Percentiles rank a stretch among this genome's conserved stretches.
Conservation (phyloP, 1,140 invertebrate genomes). For the Yoshiicerus persimilis region DNA sequence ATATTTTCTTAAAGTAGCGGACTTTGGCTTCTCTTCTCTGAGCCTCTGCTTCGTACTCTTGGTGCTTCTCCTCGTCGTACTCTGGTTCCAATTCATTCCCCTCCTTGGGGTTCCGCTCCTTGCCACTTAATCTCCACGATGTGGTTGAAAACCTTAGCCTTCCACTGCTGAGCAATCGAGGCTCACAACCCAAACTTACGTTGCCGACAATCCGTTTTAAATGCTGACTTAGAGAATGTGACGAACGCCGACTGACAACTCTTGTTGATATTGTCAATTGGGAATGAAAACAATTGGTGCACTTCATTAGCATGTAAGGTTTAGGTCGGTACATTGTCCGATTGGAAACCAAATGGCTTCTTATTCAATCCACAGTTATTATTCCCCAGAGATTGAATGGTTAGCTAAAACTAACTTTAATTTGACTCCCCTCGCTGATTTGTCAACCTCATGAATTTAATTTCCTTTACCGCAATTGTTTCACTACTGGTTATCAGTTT, state of each 20-base stretch:
- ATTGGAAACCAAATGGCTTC: not conserved
- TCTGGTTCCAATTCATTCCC: not conserved
- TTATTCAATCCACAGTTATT: not conserved
- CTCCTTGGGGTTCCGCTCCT: not conserved
- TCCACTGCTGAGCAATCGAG: too few species aligned
- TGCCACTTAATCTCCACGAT: not conserved
- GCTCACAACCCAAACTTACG: not conserved
- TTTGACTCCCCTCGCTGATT: too few species aligned
- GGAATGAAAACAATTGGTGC: not conserved
- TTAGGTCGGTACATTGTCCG: not conserved
- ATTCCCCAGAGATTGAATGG: too few species aligned
- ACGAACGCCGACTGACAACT: not conserved
- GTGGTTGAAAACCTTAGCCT: too few species aligned
- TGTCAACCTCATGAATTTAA: too few species aligned
- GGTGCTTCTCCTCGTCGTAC: constrained; percentile 20
- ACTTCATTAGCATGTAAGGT: not conserved
- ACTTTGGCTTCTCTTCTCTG: not conserved
- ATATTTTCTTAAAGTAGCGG: constrained; percentile 43
- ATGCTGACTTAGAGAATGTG: not conserved
- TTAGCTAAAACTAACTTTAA: too few species aligned
- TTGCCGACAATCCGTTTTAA: not conserved
- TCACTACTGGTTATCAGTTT: too few species aligned
- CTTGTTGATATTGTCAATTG: not conserved
- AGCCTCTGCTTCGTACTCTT: constrained; percentile 29
- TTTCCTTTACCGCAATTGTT: too few species aligned